phyloP scores from a whole-genome alignment of 2,113 vertebrate species.

The Scopus umbretta region DNA sequence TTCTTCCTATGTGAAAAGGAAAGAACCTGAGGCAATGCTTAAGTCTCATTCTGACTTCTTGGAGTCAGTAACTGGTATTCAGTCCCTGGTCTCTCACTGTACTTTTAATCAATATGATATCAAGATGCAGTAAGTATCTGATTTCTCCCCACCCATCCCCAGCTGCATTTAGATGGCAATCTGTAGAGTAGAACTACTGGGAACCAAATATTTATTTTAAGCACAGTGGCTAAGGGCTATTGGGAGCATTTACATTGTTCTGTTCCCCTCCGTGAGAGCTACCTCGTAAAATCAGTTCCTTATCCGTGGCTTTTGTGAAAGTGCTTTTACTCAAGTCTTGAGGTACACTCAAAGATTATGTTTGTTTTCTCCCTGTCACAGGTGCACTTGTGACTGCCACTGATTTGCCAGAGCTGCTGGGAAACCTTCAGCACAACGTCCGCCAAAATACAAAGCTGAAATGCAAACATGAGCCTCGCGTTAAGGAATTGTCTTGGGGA shows the following conservation, averaged over 20 bases:
- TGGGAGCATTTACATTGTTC: neutral
- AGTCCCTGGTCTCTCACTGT: neutral
- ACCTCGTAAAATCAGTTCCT: neutral
- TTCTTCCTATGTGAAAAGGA: neutral
- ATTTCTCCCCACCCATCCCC: neutral
- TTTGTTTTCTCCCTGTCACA: slow-evolving; percentile 53
- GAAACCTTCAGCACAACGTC: slow-evolving; percentile 89
- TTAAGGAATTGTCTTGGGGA: slow-evolving; percentile 90
- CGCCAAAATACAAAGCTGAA: slow-evolving; percentile 80
- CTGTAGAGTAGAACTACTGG: neutral
- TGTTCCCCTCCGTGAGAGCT: neutral
- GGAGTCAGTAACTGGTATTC: neutral
- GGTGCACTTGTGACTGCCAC: slow-evolving; percentile 92
- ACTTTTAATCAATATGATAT: neutral
- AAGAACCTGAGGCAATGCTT: neutral
- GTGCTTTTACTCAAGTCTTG: neutral
- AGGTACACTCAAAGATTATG: neutral
- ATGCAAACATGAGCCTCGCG: slow-evolving; percentile 82
- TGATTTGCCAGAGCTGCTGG: slow-evolving; percentile 88
- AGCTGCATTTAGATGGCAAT: neutral
- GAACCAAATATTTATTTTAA: neutral
- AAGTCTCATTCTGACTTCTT: neutral
- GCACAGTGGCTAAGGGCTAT: neutral
- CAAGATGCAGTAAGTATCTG: neutral
- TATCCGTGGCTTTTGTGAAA: neutral